A percentile compares a stretch with the other conserved stretches of the same genome.
These are phyloP conservation scores for Plutella xylostella DNA, from an alignment of 2,888 invertebrate genomes.

Conservation along the genomic window DNA sequence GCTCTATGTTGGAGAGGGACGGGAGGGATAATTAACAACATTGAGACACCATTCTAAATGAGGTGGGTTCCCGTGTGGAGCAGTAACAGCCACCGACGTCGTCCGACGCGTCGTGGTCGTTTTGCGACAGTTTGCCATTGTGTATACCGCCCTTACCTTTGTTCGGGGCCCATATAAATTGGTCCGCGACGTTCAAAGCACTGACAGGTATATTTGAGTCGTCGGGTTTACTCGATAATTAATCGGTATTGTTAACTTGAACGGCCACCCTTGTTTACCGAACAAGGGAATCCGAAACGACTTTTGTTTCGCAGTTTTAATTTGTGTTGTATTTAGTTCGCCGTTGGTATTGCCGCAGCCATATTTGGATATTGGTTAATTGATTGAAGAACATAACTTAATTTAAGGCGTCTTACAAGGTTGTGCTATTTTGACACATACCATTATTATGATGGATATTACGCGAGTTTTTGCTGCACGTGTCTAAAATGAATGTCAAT, in stretches of 20 bases:
- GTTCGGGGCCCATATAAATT: constrained; percentile 64
- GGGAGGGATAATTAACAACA: no score
- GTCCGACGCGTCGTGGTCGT: constrained; percentile 40
- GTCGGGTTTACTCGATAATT: constrained; percentile 66
- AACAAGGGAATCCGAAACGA: constrained; percentile 18
- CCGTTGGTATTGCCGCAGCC: no score
- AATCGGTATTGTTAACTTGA: constrained; percentile 65
- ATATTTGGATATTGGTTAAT: no score
- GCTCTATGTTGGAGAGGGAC: no score
- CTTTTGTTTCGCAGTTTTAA: constrained; percentile 34
- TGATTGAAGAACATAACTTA: no score
- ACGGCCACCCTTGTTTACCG: constrained; percentile 58
- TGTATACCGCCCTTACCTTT: constrained; percentile 67
- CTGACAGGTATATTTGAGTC: constrained; percentile 69
- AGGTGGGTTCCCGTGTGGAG: neutral
- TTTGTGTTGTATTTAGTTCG: constrained; percentile 20
- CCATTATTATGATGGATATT: no score
- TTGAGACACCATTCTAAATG: neutral
- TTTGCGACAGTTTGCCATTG: constrained; percentile 57
- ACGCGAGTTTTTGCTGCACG: no score
- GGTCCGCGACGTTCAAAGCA: constrained; percentile 51
- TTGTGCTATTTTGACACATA: no score
- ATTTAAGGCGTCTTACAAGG: no score
- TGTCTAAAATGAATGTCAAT: no score
- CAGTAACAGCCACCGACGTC: constrained; percentile 7